Evolutionary conservation across 2,888 invertebrate species (phyloP), one percentile per base, ranked within the genome.

Genomic region (Cosmia trapezina): DNA sequence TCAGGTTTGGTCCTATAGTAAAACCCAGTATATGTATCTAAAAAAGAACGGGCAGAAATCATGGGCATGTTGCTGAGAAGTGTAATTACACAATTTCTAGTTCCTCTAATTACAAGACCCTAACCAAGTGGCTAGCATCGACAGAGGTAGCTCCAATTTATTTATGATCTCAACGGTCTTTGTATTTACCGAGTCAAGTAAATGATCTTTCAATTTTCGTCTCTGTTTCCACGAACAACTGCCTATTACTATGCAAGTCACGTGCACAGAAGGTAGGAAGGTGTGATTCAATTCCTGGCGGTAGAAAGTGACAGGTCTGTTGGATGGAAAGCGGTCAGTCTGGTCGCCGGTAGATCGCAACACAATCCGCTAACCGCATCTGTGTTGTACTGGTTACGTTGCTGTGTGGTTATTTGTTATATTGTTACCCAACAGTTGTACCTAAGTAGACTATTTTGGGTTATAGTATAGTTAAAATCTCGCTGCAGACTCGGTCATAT

Each of bases 261-360:
- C 80, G 80, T 57, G 49, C 43, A 14, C 11, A 47, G 65, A 3
- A 6, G 49, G 56, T 76, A 75, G 54, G 33, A 49, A 37, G 64
- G 37, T 59, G n/a, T 65, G 62, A 78, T 63, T 78, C 51, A 78
- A 45, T 54, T 60, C 53, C 69, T 69, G 12, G 22, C 41, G 22
- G 47, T 74, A 79, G 81, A 81, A 81, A 81, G 81, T 75, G 83
- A 66, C 83, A 66, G 54, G 41, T 28, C 51, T 9, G 28, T 57
- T 41, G 56, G 19, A 51, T 63, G 68, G 80, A 83, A 83, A 81
- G 81, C 17, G 71, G 81, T 75, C 75, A 49, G 56, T 47, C 76
- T 60, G 54, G 83, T 83, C 65, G 54, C n/a, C 22, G 47, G 56
- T 57, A 59, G 54, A 72, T 63, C 61, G 70, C 59, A 53, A 82